Evolutionary conservation across 2,113 vertebrate species (phyloP), one percentile per base, ranked within the genome.

Genomic region (Xenopus tropicalis): DNA sequence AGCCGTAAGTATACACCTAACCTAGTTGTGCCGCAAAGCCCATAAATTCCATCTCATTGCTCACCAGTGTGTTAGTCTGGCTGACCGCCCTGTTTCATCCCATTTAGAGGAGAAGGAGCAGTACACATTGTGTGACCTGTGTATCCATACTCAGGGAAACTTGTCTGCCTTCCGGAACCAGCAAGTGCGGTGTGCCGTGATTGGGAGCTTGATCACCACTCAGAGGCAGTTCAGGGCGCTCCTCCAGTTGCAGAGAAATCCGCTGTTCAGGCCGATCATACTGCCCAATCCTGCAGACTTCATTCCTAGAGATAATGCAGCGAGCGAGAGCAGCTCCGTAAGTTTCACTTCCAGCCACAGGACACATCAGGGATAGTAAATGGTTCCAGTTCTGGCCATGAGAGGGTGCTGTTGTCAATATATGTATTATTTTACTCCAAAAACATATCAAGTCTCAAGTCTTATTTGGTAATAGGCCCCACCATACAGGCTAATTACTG

Each of bases 191-290:
- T 95, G 93, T 29, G 29, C 89, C 61, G 83, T 92, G 16, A 77
- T 93, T 66, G 90, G 91, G 62, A 93, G 92, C 54, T 71, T 95
- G 74, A 81, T 94, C 56, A 93, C 87, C 21, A 87, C 88, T 0
- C 83, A 83, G 11, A 85, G 94, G 29, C 83, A 79, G 1, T 89
- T 92, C 79, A 87, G 81, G 79, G 93, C 84, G 1, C 79, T 95
- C 0, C 85, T 89, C 14, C 68, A 88, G 6, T 62, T 94, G 77
- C 83, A 61, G 59, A 88, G 83, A 63, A 89, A 82, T 77, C 84
- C 85, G 2, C 84, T 94, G 79, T 68, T 72, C 54, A 86, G 71
- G 76, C 79, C 88, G 22, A 77, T 95, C 71, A 69, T 93, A n/a
- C 79, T 78, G 13, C 88, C 91, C 76, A 83, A 85, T 21, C 81